phyloP scores from a whole-genome alignment of 2,113 vertebrate genomes.

The Gambusia affinis region DNA sequence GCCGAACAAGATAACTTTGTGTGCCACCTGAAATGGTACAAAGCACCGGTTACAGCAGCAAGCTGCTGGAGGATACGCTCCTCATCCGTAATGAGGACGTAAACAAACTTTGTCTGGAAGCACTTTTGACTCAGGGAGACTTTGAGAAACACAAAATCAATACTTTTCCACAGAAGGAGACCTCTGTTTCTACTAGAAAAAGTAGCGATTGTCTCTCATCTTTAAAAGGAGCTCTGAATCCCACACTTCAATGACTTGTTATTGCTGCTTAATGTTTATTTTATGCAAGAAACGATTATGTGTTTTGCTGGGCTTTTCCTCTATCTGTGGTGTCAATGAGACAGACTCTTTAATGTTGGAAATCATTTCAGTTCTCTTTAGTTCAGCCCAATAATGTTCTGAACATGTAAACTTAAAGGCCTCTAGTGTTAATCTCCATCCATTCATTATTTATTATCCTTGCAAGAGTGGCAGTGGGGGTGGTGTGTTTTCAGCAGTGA shows the following conservation, averaged over 20 bases:
- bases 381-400: not conserved
- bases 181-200: conserved; percentile 7
- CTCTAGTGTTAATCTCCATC: too few relatives aligned
- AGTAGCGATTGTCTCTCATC: conserved; percentile 11
- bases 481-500: too few relatives aligned
- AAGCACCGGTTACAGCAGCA: conserved; percentile 5
- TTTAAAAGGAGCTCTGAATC: conserved; percentile 25
- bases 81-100: conserved; percentile 58
- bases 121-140: conserved; percentile 33
- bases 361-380: too few relatives aligned
- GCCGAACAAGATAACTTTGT: conserved; percentile 59
- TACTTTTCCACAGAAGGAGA: conserved; percentile 9
- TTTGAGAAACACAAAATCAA: conserved; percentile 28
- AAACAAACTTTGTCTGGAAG: conserved; percentile 47
- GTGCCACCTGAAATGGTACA: conserved; percentile 63
- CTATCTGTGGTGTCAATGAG: conserved; percentile 12
- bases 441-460: too few relatives aligned
- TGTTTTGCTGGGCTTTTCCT: conserved; percentile 29
- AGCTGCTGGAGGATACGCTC: conserved; percentile 27
- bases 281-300: conserved; percentile 23
- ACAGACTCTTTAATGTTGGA: conserved; percentile 7
- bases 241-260: conserved; percentile 23
- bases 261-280: conserved; percentile 29
- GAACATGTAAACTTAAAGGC: too few relatives aligned
- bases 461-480: too few relatives aligned